These are phyloP conservation scores for Suillia variegata DNA, from an alignment of 2,888 invertebrate genomes.

Conservation along the genomic window DNA sequence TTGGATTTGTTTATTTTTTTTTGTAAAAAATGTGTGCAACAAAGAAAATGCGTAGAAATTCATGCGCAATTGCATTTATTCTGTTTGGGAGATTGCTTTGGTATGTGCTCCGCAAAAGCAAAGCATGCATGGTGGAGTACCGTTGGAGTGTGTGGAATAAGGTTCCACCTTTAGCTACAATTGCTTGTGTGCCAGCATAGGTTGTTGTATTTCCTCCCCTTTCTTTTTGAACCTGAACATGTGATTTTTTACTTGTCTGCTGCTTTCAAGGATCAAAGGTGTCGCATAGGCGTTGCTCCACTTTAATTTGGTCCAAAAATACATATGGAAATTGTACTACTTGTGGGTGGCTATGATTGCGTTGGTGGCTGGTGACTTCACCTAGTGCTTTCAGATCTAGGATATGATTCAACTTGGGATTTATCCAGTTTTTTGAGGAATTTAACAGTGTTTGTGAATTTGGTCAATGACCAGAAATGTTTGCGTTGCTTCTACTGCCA, in stretches of 20 bases:
- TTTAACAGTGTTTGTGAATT: too few species aligned
- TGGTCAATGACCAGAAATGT: too few species aligned
- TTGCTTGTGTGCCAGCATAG: too few species aligned
- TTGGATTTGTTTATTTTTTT: too few species aligned
- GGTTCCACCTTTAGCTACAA: too few species aligned
- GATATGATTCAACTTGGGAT: too few species aligned
- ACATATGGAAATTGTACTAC: constrained; percentile 40
- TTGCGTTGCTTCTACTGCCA: too few species aligned
- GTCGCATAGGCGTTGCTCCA: constrained; percentile 44
- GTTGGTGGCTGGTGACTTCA: constrained; percentile 1
- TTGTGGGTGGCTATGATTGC: neutral
- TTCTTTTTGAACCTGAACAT: neutral
- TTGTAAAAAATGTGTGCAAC: constrained; percentile 18
- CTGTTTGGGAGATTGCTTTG: constrained; percentile 59
- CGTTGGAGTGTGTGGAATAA: too few species aligned
- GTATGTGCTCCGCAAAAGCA: constrained; percentile 33
- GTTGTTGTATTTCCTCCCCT: too few species aligned
- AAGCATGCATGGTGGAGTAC: neutral
- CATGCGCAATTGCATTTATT: constrained; percentile 62
- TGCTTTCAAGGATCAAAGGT: constrained; percentile 34
- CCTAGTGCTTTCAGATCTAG: constrained; percentile 9
- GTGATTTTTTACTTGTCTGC: neutral
- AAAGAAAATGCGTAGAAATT: constrained; percentile 59
- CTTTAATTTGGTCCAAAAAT: constrained; percentile 41
- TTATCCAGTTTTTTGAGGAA: too few species aligned